Percentiles rank a stretch among this genome's conserved stretches.
These are phyloP conservation scores for Microcebus lehilahytsara DNA, from an alignment of 2,113 vertebrate genomes.

Conservation along the genomic window DNA sequence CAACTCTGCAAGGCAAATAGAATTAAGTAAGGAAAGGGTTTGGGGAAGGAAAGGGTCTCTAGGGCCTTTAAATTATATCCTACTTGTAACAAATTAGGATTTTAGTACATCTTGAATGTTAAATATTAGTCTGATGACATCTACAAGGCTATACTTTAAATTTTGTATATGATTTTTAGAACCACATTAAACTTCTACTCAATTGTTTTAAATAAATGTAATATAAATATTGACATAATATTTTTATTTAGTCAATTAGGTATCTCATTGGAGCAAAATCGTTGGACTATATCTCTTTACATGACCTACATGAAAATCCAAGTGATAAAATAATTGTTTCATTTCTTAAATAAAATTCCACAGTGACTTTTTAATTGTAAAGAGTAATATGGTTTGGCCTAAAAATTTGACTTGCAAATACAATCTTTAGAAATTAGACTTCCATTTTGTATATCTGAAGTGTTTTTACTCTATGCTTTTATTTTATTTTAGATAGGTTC, in stretches of 20 bases:
- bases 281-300: background rate
- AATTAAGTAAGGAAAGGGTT: background rate
- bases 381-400: background rate
- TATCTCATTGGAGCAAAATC: background rate
- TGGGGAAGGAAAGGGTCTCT: background rate
- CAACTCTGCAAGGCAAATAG: background rate
- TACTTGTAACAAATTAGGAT: background rate
- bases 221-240: background rate
- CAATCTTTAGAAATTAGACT: conserved; percentile 31
- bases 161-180: background rate
- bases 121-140: background rate
- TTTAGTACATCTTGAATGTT: background rate
- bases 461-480: background rate
- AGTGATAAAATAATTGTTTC: conserved; percentile 24
- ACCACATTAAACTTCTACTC: background rate
- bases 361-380: background rate
- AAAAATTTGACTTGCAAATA: background rate
- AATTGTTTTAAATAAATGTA: background rate
- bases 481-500: background rate
- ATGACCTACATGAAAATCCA: background rate
- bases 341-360: conserved; percentile 37
- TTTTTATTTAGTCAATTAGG: conserved; percentile 6
- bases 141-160: background rate
- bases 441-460: background rate
- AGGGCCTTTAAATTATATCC: background rate